Percentiles rank a stretch among this genome's conserved stretches.
Evolutionary conservation across 1,140 invertebrate species (phyloP).

Genomic region (Euura lappo): DNA sequence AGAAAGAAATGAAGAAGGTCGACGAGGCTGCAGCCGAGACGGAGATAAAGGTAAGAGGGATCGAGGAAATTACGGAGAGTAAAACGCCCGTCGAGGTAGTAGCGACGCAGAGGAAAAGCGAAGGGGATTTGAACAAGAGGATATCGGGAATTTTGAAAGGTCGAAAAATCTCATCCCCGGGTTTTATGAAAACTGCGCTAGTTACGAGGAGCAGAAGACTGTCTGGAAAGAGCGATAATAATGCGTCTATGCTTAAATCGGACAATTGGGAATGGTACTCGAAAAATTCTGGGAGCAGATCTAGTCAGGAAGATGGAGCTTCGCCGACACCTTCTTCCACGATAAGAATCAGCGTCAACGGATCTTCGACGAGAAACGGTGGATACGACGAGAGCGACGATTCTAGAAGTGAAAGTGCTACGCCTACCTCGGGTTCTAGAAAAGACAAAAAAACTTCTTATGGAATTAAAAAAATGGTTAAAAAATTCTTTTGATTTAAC

Average conservation of each 20-base stretch:
- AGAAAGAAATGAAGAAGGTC: not conserved
- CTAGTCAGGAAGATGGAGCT: conserved; percentile 23
- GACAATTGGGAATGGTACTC: conserved; percentile 49
- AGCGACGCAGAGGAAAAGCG: not conserved
- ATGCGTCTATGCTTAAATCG: conserved; percentile 28
- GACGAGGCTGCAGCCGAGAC: not conserved
- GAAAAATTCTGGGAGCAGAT: conserved; percentile 33
- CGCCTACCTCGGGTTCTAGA: conserved; percentile 44
- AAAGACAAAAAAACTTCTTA: conserved; percentile 61
- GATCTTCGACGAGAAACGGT: conserved; percentile 51
- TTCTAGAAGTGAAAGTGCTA: conserved; percentile 58
- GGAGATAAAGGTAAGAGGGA: not conserved
- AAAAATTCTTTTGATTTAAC: conserved; percentile 68
- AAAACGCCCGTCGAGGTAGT: not conserved
- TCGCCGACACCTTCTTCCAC: conserved; percentile 6
- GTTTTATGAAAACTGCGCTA: conserved; percentile 69
- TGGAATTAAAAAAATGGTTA: conserved; percentile 68
- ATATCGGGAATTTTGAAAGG: conserved; percentile 30
- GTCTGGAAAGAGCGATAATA: conserved; percentile 52
- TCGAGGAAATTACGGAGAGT: not conserved
- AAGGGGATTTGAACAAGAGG: not conserved
- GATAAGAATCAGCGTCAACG: conserved; percentile 35
- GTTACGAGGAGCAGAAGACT: conserved; percentile 55
- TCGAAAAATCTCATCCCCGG: conserved; percentile 65
- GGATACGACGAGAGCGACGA: conserved; percentile 53